Conservation (phyloP, 2,113 vertebrate species). For the Thamnaconus septentrionalis region DNA sequence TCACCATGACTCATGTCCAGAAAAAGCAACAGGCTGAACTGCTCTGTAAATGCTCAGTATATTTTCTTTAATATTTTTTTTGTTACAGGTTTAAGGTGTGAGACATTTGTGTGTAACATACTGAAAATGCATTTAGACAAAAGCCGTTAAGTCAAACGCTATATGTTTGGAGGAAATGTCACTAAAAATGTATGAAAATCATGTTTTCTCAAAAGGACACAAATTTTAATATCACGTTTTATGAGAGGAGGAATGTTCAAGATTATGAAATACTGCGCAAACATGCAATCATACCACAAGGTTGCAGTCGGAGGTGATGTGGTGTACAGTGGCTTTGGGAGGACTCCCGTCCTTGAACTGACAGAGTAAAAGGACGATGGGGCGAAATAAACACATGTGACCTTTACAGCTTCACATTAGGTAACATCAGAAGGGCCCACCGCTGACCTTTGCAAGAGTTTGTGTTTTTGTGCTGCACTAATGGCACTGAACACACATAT, state of each 20-base stretch:
- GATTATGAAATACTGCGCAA: background rate
- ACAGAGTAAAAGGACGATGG: conserved; percentile 11
- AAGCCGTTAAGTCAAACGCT: too few relatives aligned
- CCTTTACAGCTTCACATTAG: conserved; percentile 48
- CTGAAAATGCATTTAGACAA: too few relatives aligned
- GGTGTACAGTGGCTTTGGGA: conserved; percentile 19
- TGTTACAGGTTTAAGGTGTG: too few relatives aligned
- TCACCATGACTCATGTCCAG: too few relatives aligned
- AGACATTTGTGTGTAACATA: too few relatives aligned
- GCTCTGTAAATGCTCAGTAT: too few relatives aligned
- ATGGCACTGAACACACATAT: conserved; percentile 12
- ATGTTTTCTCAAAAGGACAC: background rate
- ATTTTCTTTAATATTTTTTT: too few relatives aligned
- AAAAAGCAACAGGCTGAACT: too few relatives aligned
- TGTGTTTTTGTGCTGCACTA: conserved; percentile 22
- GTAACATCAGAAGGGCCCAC: conserved; percentile 26
- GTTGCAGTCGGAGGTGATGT: conserved; percentile 16
- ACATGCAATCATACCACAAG: background rate
- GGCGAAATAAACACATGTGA: conserved; percentile 56
- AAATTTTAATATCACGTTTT: background rate
- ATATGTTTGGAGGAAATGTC: too few relatives aligned
- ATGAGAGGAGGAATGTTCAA: conserved; percentile 6
- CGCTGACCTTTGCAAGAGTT: conserved; percentile 45
- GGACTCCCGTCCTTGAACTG: conserved; percentile 17
- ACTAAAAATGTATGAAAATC: too few relatives aligned